Evolutionary conservation across 2,888 invertebrate species (phyloP), one percentile per base, ranked within the genome.

Genomic region (Masnerella sp.): DNA sequence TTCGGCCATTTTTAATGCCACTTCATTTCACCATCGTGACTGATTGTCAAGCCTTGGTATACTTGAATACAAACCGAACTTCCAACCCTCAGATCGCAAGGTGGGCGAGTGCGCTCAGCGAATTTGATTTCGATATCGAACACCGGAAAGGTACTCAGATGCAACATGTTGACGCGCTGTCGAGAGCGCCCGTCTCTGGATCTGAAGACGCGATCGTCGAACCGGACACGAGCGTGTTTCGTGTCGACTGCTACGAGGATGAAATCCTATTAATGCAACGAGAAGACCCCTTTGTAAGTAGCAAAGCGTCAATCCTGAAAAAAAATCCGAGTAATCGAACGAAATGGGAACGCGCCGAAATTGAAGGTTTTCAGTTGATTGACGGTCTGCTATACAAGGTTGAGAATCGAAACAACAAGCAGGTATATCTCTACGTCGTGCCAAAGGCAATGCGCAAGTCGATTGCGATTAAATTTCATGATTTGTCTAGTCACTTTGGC

Each of bases 151-250:
- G 28, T 0, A 3, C 5, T n/a, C 12, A 28, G 9, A 56, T 56
- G 67, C 28, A 51, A 4, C 58, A 68, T 11, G 58, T 68, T 2
- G 68, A 68, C 30, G 68, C 68, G 2, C 8, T 68, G 17, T 68
- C 68, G 12, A 18, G 68, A 2, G 68, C 68, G 5, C 68, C 58
- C 0, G 56, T 56, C 5, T 8, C 25, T 5, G 42, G 11, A 9
- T 9, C 9, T 25, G 32, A 22, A 8, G 32, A 15, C 7, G 12
- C 42, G 51, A 32, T n/a, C 11, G 17, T 4, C 38, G 25, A 25
- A 11, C 11, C 0, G 32, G 22, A 12, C 30, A 30, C 30, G 30
- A 11, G 25, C 3, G 40, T 49, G 17, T 49, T 47, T 17, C 12
- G 8, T 12, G 25, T 49, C 8, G 25, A 20, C 12, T 9, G 34